These are phyloP conservation scores for Hiodon alosoides DNA, from an alignment of 2,113 vertebrate species.

Conservation along the genomic window DNA sequence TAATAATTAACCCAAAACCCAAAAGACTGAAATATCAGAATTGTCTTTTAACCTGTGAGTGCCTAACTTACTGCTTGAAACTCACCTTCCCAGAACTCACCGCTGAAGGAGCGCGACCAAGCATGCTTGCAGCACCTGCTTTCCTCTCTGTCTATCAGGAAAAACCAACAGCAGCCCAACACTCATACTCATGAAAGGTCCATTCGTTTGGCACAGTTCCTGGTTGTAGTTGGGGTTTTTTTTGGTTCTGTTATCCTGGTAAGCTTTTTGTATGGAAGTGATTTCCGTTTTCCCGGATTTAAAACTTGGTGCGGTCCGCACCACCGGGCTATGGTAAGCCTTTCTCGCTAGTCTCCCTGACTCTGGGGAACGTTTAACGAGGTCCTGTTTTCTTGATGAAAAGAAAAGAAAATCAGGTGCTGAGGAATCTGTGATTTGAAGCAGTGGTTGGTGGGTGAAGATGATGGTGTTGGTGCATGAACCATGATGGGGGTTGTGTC, in stretches of 20 bases:
- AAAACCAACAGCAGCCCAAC: slow-evolving; percentile 33
- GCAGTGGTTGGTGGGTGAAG: too few relatives aligned
- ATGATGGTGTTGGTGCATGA: too few relatives aligned
- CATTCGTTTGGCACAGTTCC: slow-evolving; percentile 36
- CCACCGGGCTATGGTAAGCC: too few relatives aligned
- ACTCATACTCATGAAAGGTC: slow-evolving; percentile 48
- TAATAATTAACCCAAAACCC: slow-evolving; percentile 64
- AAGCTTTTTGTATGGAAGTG: slow-evolving; percentile 9
- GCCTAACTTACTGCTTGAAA: slow-evolving; percentile 76
- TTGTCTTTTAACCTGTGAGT: slow-evolving; percentile 70
- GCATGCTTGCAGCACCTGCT: slow-evolving; percentile 39
- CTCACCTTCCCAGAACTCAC: slow-evolving; percentile 42
- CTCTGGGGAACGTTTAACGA: too few relatives aligned
- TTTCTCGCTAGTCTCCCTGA: too few relatives aligned
- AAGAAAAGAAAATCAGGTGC: too few relatives aligned
- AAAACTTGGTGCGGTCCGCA: too few relatives aligned
- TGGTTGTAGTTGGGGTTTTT: slow-evolving; percentile 14
- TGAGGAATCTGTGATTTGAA: too few relatives aligned
- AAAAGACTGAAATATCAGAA: slow-evolving; percentile 4
- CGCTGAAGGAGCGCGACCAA: slow-evolving; percentile 24
- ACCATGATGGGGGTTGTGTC: too few relatives aligned
- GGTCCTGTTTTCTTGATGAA: too few relatives aligned
- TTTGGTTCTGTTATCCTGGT: slow-evolving; percentile 16
- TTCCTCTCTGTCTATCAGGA: slow-evolving; percentile 34
- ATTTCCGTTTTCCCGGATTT: too few relatives aligned